These are phyloP conservation scores for Gymnoscelis rufifasciata DNA, from an alignment of 2,888 invertebrate species.

Conservation along the genomic window DNA sequence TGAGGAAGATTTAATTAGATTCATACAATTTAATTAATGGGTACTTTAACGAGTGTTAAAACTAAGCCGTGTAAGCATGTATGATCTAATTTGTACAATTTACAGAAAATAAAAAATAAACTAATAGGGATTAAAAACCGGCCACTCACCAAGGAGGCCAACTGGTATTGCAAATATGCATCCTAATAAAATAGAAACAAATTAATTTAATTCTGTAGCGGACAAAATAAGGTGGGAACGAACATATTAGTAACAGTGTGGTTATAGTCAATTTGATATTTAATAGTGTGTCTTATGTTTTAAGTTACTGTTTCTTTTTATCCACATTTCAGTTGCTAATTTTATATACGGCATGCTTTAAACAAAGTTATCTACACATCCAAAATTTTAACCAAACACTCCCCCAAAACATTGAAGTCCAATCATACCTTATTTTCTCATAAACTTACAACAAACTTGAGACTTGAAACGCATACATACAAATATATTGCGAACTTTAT, in stretches of 20 bases:
- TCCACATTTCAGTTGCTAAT: slow-evolving; percentile 21
- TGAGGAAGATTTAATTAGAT: slow-evolving; percentile 13
- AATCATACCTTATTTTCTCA: no score
- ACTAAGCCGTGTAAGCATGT: slow-evolving; percentile 64
- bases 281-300: slow-evolving; percentile 35
- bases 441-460: no score
- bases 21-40: slow-evolving; percentile 11
- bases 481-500: no score
- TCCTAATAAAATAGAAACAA: slow-evolving; percentile 73
- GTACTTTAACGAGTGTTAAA: slow-evolving; percentile 25
- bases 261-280: slow-evolving; percentile 22
- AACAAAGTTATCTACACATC: not conserved
- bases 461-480: no score
- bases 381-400: no score
- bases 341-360: slow-evolving; percentile 23
- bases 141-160: slow-evolving; percentile 77
- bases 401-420: not conserved
- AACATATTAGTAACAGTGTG: slow-evolving; percentile 51
- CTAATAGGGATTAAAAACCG: slow-evolving; percentile 44
- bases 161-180: slow-evolving; percentile 75
- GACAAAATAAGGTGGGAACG: slow-evolving; percentile 30
- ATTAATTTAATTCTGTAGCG: slow-evolving; percentile 38
- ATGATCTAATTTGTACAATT: slow-evolving; percentile 34
- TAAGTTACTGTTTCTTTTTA: slow-evolving; percentile 19
- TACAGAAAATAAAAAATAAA: slow-evolving; percentile 33